Evolutionary conservation across 1,140 invertebrate genomes (phyloP), one percentile per base, ranked within the genome.

Genomic region (Zaprionus kolodkinae): DNA sequence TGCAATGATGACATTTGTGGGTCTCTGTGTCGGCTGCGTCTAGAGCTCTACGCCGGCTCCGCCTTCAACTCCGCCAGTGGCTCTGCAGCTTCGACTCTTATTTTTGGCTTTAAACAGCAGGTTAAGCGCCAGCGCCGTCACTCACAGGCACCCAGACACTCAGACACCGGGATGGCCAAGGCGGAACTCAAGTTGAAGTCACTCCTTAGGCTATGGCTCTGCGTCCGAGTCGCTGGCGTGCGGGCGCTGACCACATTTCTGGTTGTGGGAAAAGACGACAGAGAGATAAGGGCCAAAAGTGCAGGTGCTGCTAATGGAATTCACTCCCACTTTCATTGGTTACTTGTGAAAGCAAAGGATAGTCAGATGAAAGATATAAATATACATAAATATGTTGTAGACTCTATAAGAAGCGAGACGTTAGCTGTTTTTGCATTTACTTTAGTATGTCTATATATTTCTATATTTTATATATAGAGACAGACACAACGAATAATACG

Each of bases 1-100:
- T 72, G 70, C 68, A 76, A 72, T 50, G 62, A 70, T 71, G 72
- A 76, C 69, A 76, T 76, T 76, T 75, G 72, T 75, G 72, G 72
- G 72, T 75, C 72, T 70, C 67, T 75, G 43, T 70, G 72, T 74
- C 59, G 65, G 40, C 27, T 6, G 71, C 68, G 56, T 68, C 66
- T 69, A 38, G 36, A 38, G 36, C 56, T 45, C 38, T 27, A 35
- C 35, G 59, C 38, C 3, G 36, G 21, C 63, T 66, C 36, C 57
- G 55, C 38, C 59, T 45, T 25, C 40, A 27, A 25, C 52, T 55
- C 13, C n/a, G 52, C 13, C 27, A 13, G 6, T 54, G 21, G 11
- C 50, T 30, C 25, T 7, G 52, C 21, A 21, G n/a, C 52, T 55
- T 1, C 10, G 27, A 25, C 25, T 5, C 3, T 15, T n/a, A n/a